Percentiles rank a stretch among this genome's conserved stretches.
phyloP scores from a whole-genome alignment of 2,113 vertebrate species.

The Dasyprocta punctata region DNA sequence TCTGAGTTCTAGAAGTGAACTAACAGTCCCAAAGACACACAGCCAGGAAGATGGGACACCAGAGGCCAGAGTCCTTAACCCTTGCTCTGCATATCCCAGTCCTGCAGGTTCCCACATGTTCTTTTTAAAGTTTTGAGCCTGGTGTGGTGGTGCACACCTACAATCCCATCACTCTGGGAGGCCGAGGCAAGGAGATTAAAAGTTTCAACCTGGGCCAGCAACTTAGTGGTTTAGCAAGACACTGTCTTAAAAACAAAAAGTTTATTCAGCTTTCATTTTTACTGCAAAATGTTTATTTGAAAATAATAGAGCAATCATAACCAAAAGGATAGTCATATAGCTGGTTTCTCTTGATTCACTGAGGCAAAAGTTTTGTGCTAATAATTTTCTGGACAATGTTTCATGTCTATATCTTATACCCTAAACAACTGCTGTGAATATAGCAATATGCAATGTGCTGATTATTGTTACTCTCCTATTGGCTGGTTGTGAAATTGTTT shows the following conservation, averaged over 20 bases:
- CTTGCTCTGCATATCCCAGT: background rate
- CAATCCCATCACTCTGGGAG: background rate
- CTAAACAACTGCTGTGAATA: no score
- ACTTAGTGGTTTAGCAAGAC: background rate
- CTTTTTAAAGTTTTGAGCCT: background rate
- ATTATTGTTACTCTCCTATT: no score
- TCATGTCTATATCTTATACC: no score
- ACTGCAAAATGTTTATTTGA: no score
- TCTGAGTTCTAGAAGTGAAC: background rate
- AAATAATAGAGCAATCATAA: no score
- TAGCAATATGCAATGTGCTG: no score
- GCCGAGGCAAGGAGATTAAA: background rate
- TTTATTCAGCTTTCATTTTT: no score
- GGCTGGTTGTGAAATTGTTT: no score
- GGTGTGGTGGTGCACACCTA: background rate
- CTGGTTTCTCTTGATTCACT: no score
- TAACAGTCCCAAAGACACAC: background rate
- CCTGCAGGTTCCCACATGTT: background rate
- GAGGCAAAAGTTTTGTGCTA: no score
- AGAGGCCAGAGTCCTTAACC: background rate
- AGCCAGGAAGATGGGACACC: background rate
- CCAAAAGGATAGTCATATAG: no score
- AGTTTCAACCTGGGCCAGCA: background rate
- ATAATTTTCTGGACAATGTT: no score
- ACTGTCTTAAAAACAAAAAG: background rate